These are phyloP conservation scores for Sakesphorus luctuosus DNA, from an alignment of 2,113 vertebrate genomes.

Conservation along the genomic window DNA sequence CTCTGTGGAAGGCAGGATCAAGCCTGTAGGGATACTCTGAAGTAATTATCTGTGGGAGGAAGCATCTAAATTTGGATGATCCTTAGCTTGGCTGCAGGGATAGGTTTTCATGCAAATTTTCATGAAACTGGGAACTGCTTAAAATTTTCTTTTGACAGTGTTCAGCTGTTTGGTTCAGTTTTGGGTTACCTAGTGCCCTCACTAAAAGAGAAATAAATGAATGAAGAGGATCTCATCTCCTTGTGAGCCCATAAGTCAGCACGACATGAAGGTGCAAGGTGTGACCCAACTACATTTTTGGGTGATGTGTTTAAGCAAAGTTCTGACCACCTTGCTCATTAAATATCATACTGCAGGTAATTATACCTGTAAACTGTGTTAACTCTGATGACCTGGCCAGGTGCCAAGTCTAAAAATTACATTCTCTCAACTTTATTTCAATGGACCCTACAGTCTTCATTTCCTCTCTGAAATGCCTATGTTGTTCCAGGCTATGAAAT, in stretches of 20 bases:
- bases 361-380: not conserved
- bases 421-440: not conserved
- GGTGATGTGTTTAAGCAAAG: not conserved
- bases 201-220: not conserved
- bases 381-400: not conserved
- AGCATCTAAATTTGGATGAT: not conserved
- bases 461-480: not conserved
- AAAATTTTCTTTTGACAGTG: not conserved
- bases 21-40: not conserved
- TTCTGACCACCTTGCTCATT: not conserved
- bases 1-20: not conserved
- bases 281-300: not conserved
- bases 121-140: not conserved
- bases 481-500: not conserved
- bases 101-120: not conserved
- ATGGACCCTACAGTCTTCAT: not conserved
- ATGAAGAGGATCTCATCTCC: not conserved
- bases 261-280: not conserved
- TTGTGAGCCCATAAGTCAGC: not conserved
- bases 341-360: constrained; percentile 1
- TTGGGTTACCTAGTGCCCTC: not conserved
- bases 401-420: not conserved
- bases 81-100: not conserved
- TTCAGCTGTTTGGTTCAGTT: not conserved
- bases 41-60: not conserved